These are phyloP conservation scores for Drosophila kepulauana DNA, from an alignment of 1,140 invertebrate genomes.

Conservation along the genomic window DNA sequence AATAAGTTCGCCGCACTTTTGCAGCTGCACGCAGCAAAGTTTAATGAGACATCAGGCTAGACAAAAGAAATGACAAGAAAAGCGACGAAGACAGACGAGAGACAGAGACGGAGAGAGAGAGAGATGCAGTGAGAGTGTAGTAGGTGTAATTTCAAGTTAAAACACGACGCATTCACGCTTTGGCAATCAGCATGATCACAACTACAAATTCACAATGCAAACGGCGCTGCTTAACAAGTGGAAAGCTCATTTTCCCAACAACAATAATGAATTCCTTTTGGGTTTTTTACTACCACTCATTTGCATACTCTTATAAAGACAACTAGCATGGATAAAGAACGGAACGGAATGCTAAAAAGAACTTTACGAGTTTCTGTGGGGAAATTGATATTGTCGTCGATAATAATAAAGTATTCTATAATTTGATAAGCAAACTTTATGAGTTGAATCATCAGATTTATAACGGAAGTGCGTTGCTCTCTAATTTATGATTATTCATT, in stretches of 20 bases:
- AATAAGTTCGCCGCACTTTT: slow-evolving; percentile 47
- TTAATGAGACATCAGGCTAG: slow-evolving; percentile 34
- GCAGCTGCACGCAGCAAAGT: slow-evolving; percentile 33
- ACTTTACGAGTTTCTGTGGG: neutral
- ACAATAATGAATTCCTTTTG: neutral
- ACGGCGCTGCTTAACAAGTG: slow-evolving; percentile 9
- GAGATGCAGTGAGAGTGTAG: neutral
- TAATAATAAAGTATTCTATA: no score
- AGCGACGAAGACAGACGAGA: neutral
- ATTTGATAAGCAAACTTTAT: no score
- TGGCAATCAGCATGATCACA: slow-evolving; percentile 5
- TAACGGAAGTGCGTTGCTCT: no score
- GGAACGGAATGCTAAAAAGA: neutral
- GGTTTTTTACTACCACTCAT: neutral
- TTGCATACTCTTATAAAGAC: neutral
- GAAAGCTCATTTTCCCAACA: slow-evolving; percentile 31
- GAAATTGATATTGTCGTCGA: no score
- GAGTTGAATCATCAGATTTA: no score
- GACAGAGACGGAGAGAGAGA: neutral
- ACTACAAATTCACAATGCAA: slow-evolving; percentile 3
- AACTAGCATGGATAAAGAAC: neutral
- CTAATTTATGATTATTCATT: no score
- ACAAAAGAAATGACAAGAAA: slow-evolving; percentile 13
- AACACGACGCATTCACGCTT: slow-evolving; percentile 2
- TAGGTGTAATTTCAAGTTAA: slow-evolving; percentile 12